phyloP scores from a whole-genome alignment of 2,113 vertebrate genomes.

The Rhynchomys soricoides region DNA sequence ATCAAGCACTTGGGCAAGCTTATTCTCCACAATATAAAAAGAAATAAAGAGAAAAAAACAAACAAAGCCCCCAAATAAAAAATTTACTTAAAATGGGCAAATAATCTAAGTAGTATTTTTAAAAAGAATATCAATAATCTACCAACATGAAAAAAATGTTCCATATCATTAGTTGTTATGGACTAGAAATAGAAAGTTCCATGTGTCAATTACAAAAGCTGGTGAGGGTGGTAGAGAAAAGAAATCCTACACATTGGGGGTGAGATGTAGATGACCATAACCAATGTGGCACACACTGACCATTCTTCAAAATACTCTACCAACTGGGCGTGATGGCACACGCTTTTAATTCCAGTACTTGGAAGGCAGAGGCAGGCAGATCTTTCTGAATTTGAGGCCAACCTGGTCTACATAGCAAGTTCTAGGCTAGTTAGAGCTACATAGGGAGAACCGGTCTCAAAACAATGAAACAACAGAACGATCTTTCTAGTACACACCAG shows the following conservation, averaged over 20 bases:
- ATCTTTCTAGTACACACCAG: too few relatives aligned
- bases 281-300: not conserved
- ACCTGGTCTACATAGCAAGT: not conserved
- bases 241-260: not conserved
- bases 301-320: not conserved
- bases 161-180: not conserved
- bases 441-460: not conserved
- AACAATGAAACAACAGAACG: not conserved
- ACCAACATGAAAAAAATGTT: not conserved
- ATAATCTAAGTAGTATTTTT: not conserved
- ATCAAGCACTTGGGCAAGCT: not conserved
- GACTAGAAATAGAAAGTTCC: not conserved
- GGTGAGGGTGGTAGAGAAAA: not conserved
- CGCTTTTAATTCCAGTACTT: not conserved
- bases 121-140: not conserved
- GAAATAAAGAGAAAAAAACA: not conserved
- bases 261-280: not conserved
- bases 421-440: not conserved
- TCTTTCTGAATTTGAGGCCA: not conserved
- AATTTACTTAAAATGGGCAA: not conserved
- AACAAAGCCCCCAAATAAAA: not conserved
- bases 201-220: too few relatives aligned
- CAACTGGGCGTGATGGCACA: not conserved
- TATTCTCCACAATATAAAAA: not conserved
- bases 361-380: not conserved